A percentile compares a stretch with the other conserved stretches of the same genome.
phyloP scores from a whole-genome alignment of 1,140 invertebrate genomes.

The Drosophila persimilis region DNA sequence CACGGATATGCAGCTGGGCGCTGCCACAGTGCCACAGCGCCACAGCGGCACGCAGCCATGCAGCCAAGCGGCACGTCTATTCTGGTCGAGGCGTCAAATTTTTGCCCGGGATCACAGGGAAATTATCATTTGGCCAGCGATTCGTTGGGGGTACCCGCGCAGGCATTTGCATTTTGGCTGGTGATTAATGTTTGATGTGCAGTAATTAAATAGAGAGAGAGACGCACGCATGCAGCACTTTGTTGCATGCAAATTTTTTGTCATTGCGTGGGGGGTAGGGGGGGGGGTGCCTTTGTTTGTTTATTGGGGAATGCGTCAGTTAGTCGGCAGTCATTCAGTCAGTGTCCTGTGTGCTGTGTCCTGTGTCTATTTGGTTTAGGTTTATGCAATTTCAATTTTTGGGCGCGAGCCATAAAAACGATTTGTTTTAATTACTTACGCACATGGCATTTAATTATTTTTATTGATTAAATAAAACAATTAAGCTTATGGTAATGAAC shows the following conservation, averaged over 20 bases:
- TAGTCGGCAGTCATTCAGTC: too few species aligned
- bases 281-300: conserved; percentile 24
- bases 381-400: conserved; percentile 79
- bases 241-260: conserved; percentile 62
- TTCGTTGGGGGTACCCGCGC: conserved; percentile 29
- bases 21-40: conserved; percentile 4
- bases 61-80: background rate
- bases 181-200: conserved; percentile 79
- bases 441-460: conserved; percentile 82
- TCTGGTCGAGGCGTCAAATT: conserved; percentile 59
- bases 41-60: too few species aligned
- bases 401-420: conserved; percentile 65
- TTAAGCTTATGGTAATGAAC: conserved; percentile 81
- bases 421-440: conserved; percentile 81
- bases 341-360: background rate
- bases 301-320: background rate
- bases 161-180: conserved; percentile 63
- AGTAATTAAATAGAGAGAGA: conserved; percentile 72
- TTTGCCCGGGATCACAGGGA: conserved; percentile 49
- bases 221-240: conserved; percentile 11
- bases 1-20: conserved; percentile 26
- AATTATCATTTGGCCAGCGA: conserved; percentile 72
- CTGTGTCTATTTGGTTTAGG: conserved; percentile 45
- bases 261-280: background rate
- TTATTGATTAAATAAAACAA: conserved; percentile 82